These are phyloP conservation scores for Limanda limanda DNA, from an alignment of 2,113 vertebrate species.

Conservation along the genomic window DNA sequence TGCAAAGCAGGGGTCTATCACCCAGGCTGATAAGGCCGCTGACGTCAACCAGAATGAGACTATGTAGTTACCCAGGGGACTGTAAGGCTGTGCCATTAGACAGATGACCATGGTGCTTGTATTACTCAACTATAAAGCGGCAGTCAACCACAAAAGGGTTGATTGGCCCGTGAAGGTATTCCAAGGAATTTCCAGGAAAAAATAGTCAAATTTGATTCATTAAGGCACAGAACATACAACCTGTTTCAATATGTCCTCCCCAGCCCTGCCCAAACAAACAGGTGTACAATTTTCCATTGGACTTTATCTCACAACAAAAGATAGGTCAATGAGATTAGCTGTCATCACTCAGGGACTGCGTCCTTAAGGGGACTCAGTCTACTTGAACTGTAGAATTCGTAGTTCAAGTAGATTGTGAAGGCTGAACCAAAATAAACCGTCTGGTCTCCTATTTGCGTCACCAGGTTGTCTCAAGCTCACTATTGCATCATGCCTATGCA, in stretches of 20 bases:
- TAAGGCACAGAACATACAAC: neutral
- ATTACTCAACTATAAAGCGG: too few species aligned
- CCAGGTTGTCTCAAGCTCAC: neutral
- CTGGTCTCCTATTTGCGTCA: neutral
- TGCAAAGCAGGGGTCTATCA: constrained; percentile 52
- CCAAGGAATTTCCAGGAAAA: neutral
- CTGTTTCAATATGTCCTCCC: neutral
- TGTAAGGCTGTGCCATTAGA: neutral
- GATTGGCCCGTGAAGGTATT: neutral
- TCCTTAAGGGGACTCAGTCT: too few species aligned
- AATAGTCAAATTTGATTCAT: neutral
- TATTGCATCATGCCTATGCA: neutral
- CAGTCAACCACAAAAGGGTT: constrained; percentile 1
- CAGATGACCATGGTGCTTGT: neutral
- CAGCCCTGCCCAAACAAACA: neutral
- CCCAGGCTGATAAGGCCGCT: constrained; percentile 4
- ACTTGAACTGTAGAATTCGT: neutral
- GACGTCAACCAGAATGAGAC: neutral
- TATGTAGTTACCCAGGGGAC: neutral
- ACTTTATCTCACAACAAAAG: neutral
- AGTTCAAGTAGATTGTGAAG: neutral
- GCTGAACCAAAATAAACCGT: neutral
- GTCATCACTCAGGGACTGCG: too few species aligned
- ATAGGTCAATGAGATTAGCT: too few species aligned
- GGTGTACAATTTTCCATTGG: neutral